These are phyloP conservation scores for Leguminivora glycinivorella DNA, from an alignment of 1,140 invertebrate genomes.

Conservation along the genomic window DNA sequence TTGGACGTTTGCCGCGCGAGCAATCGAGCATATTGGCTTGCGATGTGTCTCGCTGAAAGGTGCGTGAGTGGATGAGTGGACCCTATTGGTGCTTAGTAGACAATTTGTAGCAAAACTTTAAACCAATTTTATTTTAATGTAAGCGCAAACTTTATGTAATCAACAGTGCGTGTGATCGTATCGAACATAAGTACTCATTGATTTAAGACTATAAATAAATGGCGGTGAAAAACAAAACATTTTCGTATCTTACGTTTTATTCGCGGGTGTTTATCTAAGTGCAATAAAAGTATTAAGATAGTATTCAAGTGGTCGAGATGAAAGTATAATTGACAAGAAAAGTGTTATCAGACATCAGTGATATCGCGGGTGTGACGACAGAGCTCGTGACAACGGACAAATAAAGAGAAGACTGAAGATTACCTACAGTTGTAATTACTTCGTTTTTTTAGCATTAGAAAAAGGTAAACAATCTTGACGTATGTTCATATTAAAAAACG, in stretches of 20 bases:
- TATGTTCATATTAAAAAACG: too few relatives aligned
- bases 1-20: too few relatives aligned
- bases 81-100: not conserved
- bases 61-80: too few relatives aligned
- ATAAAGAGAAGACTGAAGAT: conserved; percentile 16
- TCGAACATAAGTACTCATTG: not conserved
- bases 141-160: not conserved
- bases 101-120: not conserved
- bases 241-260: not conserved
- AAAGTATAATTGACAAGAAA: conserved; percentile 17
- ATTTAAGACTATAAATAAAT: not conserved
- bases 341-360: conserved; percentile 17
- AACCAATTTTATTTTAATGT: not conserved
- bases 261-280: conserved; percentile 8
- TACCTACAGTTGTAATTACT: too few relatives aligned
- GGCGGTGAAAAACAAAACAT: not conserved
- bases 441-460: too few relatives aligned
- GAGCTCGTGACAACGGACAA: conserved; percentile 22
- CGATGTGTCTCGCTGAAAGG: too few relatives aligned
- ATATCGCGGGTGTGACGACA: conserved; percentile 8
- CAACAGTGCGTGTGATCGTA: not conserved
- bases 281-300: conserved; percentile 24
- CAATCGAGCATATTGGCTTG: too few relatives aligned
- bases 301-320: conserved; percentile 19
- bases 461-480: too few relatives aligned